Evolutionary conservation across 2,888 invertebrate genomes (phyloP).

Genomic region (Megaustenia siamemsis): DNA sequence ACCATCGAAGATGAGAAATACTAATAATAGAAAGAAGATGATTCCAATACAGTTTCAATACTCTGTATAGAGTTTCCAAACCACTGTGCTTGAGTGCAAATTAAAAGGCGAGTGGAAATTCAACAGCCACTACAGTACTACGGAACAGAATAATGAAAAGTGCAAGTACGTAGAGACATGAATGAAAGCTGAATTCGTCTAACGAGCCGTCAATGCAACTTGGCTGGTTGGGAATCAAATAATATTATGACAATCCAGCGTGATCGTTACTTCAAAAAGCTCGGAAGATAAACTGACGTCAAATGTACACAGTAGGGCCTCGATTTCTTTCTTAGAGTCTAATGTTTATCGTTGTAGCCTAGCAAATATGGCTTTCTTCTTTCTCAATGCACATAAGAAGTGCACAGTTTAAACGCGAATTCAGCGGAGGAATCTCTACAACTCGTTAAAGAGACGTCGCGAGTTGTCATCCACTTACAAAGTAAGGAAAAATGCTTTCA

Average conservation of each 20-base stretch:
- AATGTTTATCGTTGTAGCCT: slow-evolving; percentile 15
- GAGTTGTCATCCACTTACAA: background rate
- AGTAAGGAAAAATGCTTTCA: no score
- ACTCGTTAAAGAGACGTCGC: slow-evolving; percentile 13
- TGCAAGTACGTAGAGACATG: background rate
- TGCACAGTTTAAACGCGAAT: slow-evolving; percentile 12
- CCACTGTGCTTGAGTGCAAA: no score
- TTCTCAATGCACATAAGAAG: background rate
- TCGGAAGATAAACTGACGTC: slow-evolving; percentile 10
- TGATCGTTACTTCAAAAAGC: slow-evolving; percentile 1
- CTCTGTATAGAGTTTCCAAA: no score
- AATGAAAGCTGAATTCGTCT: background rate
- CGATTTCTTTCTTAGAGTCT: slow-evolving; percentile 7
- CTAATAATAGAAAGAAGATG: no score
- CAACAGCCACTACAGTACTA: background rate
- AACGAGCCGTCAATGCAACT: background rate
- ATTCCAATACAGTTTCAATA: no score
- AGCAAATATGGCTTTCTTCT: slow-evolving; percentile 34
- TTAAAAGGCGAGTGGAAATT: background rate
- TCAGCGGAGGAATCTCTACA: background rate
- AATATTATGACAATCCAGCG: background rate
- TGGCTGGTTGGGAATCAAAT: background rate
- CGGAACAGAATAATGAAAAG: background rate
- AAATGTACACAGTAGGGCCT: background rate
- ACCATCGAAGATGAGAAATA: no score